Conservation (phyloP, 2,888 invertebrate genomes). For the Rutpela maculata region DNA sequence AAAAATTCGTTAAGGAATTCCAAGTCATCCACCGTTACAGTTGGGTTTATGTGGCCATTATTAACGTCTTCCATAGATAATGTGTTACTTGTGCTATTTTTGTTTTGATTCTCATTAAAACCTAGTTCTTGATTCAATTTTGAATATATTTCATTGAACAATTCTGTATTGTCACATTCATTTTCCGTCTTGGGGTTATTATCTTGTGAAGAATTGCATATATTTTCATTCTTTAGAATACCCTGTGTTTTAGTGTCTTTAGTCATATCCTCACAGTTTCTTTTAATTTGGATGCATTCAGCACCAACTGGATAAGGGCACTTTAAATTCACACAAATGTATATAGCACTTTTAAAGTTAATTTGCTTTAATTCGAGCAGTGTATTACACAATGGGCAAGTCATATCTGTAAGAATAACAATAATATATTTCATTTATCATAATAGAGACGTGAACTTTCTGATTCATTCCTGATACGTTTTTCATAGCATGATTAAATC, state of each 20-base stretch:
- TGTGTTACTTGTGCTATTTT: not conserved
- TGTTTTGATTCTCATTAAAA: constrained; percentile 4
- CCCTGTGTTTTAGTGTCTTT: not conserved
- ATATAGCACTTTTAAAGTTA: constrained; percentile 56
- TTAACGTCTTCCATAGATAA: not conserved
- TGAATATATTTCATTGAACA: not conserved
- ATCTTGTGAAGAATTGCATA: too few relatives aligned
- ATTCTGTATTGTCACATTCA: not conserved
- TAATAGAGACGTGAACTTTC: too few relatives aligned
- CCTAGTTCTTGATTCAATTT: not conserved
- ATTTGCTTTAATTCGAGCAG: constrained; percentile 57
- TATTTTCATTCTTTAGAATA: not conserved
- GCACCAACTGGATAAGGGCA: constrained; percentile 59
- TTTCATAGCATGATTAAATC: too few relatives aligned
- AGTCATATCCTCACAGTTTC: constrained; percentile 54
- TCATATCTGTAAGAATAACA: constrained; percentile 13
- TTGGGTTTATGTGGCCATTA: not conserved
- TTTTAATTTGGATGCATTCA: constrained; percentile 53
- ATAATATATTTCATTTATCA: too few relatives aligned
- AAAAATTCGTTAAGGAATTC: constrained; percentile 9
- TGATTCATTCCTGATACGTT: too few relatives aligned
- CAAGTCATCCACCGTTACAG: not conserved
- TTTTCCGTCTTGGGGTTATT: not conserved
- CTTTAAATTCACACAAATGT: constrained; percentile 56
- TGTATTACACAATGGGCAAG: constrained; percentile 58